These are phyloP conservation scores for Pteromalus puparum DNA, from an alignment of 1,140 invertebrate species.

Conservation along the genomic window DNA sequence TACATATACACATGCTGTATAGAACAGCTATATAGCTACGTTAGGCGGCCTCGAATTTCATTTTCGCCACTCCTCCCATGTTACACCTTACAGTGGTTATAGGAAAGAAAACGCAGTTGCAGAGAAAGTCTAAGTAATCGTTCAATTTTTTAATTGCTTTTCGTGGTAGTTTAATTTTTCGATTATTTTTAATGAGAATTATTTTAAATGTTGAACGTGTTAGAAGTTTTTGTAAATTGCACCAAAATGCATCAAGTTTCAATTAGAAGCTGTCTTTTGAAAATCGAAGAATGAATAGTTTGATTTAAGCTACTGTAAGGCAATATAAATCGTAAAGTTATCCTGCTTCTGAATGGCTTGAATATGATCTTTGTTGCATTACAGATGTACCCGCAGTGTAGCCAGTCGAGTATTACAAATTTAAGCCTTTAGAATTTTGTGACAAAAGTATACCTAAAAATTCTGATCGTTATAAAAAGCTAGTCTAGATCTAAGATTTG, in stretches of 20 bases:
- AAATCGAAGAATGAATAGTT: neutral
- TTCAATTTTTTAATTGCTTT: neutral
- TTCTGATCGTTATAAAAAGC: neutral
- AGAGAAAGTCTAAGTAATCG: neutral
- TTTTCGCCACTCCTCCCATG: neutral
- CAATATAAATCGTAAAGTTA: neutral
- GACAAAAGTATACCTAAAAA: neutral
- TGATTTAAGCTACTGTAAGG: neutral
- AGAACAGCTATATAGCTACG: neutral
- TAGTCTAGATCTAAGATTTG: neutral
- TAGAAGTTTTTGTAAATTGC: neutral
- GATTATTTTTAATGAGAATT: neutral
- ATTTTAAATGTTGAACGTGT: neutral
- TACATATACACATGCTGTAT: neutral
- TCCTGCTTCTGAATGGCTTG: slow-evolving; percentile 55
- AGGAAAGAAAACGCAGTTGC: neutral
- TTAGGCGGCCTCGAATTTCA: neutral
- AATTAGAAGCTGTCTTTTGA: neutral
- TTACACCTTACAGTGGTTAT: slow-evolving; percentile 20
- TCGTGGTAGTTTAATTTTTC: neutral
- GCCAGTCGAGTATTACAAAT: neutral
- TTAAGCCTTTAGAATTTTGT: neutral
- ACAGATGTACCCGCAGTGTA: neutral
- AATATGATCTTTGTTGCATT: neutral
- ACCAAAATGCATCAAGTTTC: neutral